Evolutionary conservation across 2,113 vertebrate species (phyloP).

Genomic region (Prionailurus viverrinus): DNA sequence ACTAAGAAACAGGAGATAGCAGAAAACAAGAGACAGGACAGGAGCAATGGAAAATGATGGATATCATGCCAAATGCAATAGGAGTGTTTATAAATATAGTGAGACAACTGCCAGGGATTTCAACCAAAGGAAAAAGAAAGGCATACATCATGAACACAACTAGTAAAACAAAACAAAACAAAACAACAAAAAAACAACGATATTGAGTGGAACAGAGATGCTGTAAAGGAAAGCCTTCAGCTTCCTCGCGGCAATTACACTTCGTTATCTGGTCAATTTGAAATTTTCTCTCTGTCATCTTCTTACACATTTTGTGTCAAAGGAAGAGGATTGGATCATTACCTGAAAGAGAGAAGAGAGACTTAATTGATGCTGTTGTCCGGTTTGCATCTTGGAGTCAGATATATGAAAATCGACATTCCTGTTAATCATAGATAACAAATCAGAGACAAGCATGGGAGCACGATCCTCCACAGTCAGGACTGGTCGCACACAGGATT

Average conservation of each 20-base stretch:
- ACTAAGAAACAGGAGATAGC: not conserved
- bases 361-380: not conserved
- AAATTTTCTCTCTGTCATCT: not conserved
- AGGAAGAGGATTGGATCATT: not conserved
- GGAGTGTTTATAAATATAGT: not conserved
- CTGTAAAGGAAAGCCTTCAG: not conserved
- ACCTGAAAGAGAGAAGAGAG: not conserved
- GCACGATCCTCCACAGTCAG: not conserved
- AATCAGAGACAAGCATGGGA: not conserved
- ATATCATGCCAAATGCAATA: not conserved
- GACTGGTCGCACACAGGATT: not conserved
- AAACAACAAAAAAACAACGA: not conserved
- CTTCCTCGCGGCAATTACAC: not conserved
- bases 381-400: not conserved
- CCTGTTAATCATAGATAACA: not conserved
- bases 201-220: not conserved
- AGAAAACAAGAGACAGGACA: not conserved
- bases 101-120: not conserved
- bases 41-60: not conserved
- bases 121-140: not conserved
- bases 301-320: not conserved
- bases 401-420: not conserved
- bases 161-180: no score
- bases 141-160: not conserved
- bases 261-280: not conserved